phyloP scores from a whole-genome alignment of 2,113 vertebrate genomes.

The Pyrgilauda ruficollis region DNA sequence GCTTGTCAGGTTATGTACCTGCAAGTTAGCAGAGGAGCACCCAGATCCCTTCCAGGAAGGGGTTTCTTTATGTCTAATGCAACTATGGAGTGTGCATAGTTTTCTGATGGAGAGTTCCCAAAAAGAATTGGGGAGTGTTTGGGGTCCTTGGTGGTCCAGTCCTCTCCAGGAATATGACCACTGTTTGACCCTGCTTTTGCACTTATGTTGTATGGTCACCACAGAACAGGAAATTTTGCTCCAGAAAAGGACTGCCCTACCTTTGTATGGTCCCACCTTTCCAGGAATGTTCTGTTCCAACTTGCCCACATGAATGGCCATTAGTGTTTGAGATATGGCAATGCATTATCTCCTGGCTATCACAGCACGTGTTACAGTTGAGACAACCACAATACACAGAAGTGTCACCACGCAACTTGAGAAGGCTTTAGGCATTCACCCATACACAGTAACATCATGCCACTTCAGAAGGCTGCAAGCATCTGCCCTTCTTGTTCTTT shows the following conservation, averaged over 20 bases:
- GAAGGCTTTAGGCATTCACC: not conserved
- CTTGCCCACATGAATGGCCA: not conserved
- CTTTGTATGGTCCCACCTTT: not conserved
- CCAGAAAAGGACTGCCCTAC: not conserved
- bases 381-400: not conserved
- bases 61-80: not conserved
- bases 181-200: not conserved
- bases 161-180: not conserved
- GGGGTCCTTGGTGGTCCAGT: not conserved
- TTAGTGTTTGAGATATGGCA: not conserved
- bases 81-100: accelerated
- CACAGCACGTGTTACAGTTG: not conserved
- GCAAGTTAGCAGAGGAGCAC: not conserved
- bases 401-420: not conserved
- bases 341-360: not conserved
- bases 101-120: not conserved
- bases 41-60: not conserved
- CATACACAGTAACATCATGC: not conserved
- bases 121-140: accelerated
- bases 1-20: not conserved
- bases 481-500: not conserved
- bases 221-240: not conserved
- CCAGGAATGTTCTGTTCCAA: not conserved
- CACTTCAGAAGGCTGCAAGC: not conserved
- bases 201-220: not conserved